Evolutionary conservation across 2,888 invertebrate species (phyloP), one percentile per base, ranked within the genome.

Genomic region (Diabrotica balteata): DNA sequence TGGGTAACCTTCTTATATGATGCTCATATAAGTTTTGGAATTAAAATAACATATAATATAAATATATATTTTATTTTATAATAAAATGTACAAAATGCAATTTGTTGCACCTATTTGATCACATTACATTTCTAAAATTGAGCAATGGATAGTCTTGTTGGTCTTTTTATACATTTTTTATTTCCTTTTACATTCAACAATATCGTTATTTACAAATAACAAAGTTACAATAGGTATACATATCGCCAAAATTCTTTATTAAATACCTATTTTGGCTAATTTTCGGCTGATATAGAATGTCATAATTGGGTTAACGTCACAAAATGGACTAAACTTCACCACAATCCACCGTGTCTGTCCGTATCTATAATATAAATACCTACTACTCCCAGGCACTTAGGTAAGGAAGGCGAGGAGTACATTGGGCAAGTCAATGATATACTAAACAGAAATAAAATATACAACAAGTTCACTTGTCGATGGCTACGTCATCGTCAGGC

Each of bases 61-160:
- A 68, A 68, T 68, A 66, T 62, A 66, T 66, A 58, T 66, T 66
- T 69, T 59, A 67, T 66, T 66, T 65, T 53, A 62, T 67, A 70
- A 43, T 53, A 68, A 66, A 70, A 70, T 61, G 66, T 69, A 69
- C 51, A 69, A 70, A 72, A 69, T 69, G 67, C 71, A 72, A 72
- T 42, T 51, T 51, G 32, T 61, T 71, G 71, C 71, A 73, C 62
- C 63, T 70, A 51, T 59, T 66, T 65, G 71, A 73, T 73, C 71
- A 73, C 73, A 73, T 72, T 61, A 67, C 59, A 63, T 67, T 69
- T 67, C 54, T 68, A 66, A 71, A 45, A 72, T 72, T 72, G 72
- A 72, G 72, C 72, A 72, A 71, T 60, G 52, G 61, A 50, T 64
- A 45, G 55, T 68, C 46, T n/a, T 45, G 22, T 64, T 57, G 32